Base-by-base conservation (phyloP, 2,797 vertebrate genomes). In the Dallia pectoralis region DNA sequence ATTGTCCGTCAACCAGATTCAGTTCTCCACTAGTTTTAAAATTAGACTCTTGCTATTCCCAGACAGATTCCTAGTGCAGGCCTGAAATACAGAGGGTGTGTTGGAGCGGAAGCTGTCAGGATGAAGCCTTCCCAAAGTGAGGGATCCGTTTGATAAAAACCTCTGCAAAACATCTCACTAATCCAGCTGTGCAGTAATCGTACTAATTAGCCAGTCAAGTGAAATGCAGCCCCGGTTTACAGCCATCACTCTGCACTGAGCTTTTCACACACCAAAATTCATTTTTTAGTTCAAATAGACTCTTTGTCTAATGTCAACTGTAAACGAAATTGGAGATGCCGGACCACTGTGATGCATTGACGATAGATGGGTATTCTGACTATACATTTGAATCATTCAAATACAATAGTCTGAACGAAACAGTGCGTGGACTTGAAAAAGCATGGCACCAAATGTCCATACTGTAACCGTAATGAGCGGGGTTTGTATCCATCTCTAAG, bases 131-230 rank as follows among this genome's bases (percentile, higher is more conserved):
- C 91, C 83, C 87, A 81, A 82, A 91, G 91, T 91, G 92, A 93
- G 90, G 95, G 95, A 96, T 95, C 94, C 95, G 94, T 96, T 95
- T 94, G 95, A 97, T 95, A 59, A 94, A 94, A 93, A 91, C 88
- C 92, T 87, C 90, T 87, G 88, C 90, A 93, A 89, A 95, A 94
- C 85, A 94, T 95, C 95, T 89, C 89, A 91, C 93, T 93, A 95
- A 96, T 89, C 93, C 95, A 96, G 95, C 95, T 95, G 95, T 86
- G 89, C 93, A 94, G 92, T 97, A 98, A 99, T 97, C 95, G 95
- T 91, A 97, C 95, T 98, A 98, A 99, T 98, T 97, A 98, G 94
- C 95, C 93, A 83, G 93, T 83, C 83, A 86, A 90, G 92, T 95
- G 91, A 92, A 95, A 94, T 91, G 79, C 85, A 74, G 86, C 81